Conservation (phyloP, 2,797 vertebrate species). For the Tauraco hartlaubi region DNA sequence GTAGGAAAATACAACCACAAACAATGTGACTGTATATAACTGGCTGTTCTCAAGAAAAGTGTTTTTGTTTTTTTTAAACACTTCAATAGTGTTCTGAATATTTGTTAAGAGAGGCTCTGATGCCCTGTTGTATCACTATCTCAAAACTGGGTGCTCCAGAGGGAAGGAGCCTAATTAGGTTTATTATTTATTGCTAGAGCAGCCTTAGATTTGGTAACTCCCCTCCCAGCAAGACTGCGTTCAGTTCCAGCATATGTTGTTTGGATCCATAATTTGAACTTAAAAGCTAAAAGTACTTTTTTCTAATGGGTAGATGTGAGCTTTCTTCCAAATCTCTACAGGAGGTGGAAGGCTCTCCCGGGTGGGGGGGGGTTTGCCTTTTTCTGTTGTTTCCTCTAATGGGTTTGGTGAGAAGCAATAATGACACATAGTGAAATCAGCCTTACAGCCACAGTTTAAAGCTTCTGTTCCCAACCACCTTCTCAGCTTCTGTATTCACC, state of each 20-base stretch:
- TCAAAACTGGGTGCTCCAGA: conserved; percentile 28
- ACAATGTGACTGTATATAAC: not conserved
- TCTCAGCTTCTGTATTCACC: not conserved
- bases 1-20: conserved; percentile 12
- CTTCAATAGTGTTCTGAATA: not conserved
- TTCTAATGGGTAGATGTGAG: conserved; percentile 40
- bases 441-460: not conserved
- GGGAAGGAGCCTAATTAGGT: conserved; percentile 44
- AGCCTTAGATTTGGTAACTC: conserved; percentile 46
- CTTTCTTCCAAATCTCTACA: conserved; percentile 45
- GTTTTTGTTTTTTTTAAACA: not conserved
- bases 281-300: conserved; percentile 55
- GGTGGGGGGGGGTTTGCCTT: not conserved
- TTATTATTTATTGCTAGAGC: conserved; percentile 58
- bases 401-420: conserved; percentile 1
- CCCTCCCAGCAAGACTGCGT: conserved; percentile 37
- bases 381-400: conserved; percentile 62
- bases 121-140: not conserved
- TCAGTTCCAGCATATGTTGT: conserved; percentile 63
- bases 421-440: conserved; percentile 6
- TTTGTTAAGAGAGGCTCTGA: not conserved
- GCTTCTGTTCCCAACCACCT: not conserved
- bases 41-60: not conserved
- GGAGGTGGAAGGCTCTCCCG: conserved; percentile 28
- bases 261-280: conserved; percentile 54